Conservation (phyloP, 1,140 invertebrate genomes). For the Doryteuthis pealeii region DNA sequence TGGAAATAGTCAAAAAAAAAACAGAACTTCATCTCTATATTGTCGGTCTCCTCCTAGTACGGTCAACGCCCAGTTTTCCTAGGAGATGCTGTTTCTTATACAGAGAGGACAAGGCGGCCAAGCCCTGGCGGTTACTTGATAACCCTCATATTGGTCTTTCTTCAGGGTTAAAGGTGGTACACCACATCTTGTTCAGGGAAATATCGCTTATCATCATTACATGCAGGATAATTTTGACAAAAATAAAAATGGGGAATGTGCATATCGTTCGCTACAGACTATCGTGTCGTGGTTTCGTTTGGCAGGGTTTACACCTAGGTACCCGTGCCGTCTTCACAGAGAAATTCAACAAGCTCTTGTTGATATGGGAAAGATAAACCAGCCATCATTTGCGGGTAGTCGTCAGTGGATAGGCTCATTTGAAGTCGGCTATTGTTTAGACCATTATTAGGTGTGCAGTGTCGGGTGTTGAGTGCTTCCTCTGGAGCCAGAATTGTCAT, state of each 20-base stretch:
- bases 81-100: slow-evolving; percentile 70
- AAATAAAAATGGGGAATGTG: slow-evolving; percentile 98
- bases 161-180: slow-evolving; percentile 64
- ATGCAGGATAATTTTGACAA: slow-evolving; percentile 95
- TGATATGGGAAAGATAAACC: slow-evolving; percentile 93
- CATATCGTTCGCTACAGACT: slow-evolving; percentile 96
- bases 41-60: slow-evolving; percentile 69
- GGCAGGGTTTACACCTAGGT: slow-evolving; percentile 89
- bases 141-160: slow-evolving; percentile 74
- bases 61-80: slow-evolving; percentile 72
- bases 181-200: slow-evolving; percentile 75
- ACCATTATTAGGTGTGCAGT: slow-evolving; percentile 68
- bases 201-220: slow-evolving; percentile 95
- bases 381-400: slow-evolving; percentile 81
- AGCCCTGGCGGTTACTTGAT: slow-evolving; percentile 62
- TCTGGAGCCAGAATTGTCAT: slow-evolving; percentile 83
- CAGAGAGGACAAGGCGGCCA: slow-evolving; percentile 57
- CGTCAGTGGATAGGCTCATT: slow-evolving; percentile 97
- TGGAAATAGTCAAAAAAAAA: slow-evolving; percentile 70
- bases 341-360: slow-evolving; percentile 71
- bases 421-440: slow-evolving; percentile 91
- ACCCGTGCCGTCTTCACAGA: slow-evolving; percentile 78
- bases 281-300: slow-evolving; percentile 93
- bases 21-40: slow-evolving; percentile 69
- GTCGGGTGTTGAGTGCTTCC: slow-evolving; percentile 75